Percentiles rank a stretch among this genome's conserved stretches.
Evolutionary conservation across 30 jellyfish, hydroid and myxozoan species (phyloP).

Genomic region (Aurelia coerulea): DNA sequence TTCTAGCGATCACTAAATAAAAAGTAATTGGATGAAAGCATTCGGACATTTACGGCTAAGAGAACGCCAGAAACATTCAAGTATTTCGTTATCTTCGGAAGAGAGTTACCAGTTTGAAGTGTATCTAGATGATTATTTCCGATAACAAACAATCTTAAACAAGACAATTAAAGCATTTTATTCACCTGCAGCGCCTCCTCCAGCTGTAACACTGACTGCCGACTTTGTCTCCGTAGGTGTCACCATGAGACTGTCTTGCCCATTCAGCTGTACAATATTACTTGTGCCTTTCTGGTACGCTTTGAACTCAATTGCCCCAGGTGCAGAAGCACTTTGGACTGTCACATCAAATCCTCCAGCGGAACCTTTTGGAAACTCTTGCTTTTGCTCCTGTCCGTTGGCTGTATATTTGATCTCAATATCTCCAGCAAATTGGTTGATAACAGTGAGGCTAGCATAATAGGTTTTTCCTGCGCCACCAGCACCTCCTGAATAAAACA

Average conservation of each 20-base stretch:
- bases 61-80: too few species aligned
- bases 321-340: constrained; percentile 40
- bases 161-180: too few species aligned
- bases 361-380: constrained; percentile 25
- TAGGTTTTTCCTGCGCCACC: constrained; percentile 26
- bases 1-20: too few species aligned
- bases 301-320: constrained; percentile 53
- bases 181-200: not conserved
- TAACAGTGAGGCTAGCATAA: constrained; percentile 14
- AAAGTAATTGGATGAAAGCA: too few species aligned
- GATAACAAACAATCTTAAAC: too few species aligned
- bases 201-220: constrained; percentile 17
- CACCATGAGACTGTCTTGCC: constrained; percentile 36
- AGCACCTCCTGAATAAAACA: not conserved
- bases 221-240: constrained; percentile 52
- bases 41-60: too few species aligned
- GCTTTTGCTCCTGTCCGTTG: constrained; percentile 25
- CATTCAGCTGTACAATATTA: constrained; percentile 39
- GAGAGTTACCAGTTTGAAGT: too few species aligned
- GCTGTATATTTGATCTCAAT: constrained; percentile 23
- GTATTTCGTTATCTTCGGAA: too few species aligned
- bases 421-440: constrained; percentile 27
- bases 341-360: constrained; percentile 36
- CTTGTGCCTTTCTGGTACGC: constrained; percentile 45
- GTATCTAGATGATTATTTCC: too few species aligned